A percentile compares a stretch with the other conserved stretches of the same genome.
Evolutionary conservation across 2,888 invertebrate genomes (phyloP).

Genomic region (Neria commutata): DNA sequence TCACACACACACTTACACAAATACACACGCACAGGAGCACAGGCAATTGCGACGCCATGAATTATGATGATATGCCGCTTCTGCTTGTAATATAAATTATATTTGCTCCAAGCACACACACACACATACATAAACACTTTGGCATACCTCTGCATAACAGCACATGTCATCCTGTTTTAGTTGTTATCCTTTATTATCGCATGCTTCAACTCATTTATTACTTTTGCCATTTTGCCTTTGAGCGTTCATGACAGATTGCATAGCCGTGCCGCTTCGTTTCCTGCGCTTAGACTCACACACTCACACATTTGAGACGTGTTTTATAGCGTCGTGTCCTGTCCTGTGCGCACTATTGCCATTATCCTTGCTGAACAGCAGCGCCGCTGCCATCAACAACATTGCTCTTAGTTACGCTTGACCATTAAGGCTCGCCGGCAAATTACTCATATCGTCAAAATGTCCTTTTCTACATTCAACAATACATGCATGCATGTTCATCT

Average conservation of each 20-base stretch:
- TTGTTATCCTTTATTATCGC: slow-evolving; percentile 13
- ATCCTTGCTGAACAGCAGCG: background rate
- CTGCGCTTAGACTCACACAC: slow-evolving; percentile 37
- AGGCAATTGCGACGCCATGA: too few relatives aligned
- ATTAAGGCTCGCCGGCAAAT: slow-evolving; percentile 57
- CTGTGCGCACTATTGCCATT: slow-evolving; percentile 17
- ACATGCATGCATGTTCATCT: slow-evolving; percentile 21
- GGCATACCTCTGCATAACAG: slow-evolving; percentile 30
- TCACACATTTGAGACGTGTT: background rate
- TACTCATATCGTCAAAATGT: slow-evolving; percentile 54
- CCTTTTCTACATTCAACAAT: slow-evolving; percentile 37
- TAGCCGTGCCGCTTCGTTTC: slow-evolving; percentile 47
- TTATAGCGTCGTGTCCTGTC: background rate
- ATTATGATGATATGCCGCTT: slow-evolving; percentile 29
- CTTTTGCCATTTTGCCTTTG: slow-evolving; percentile 46
- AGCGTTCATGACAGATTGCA: slow-evolving; percentile 44
- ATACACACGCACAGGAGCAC: slow-evolving; percentile 23
- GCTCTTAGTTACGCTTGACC: slow-evolving; percentile 35
- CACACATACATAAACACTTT: slow-evolving; percentile 23
- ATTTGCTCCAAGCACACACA: slow-evolving; percentile 24
- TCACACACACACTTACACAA: slow-evolving; percentile 28
- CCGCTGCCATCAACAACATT: slow-evolving; percentile 14
- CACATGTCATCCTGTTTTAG: slow-evolving; percentile 27
- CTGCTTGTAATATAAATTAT: slow-evolving; percentile 34
- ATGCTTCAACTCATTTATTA: slow-evolving; percentile 39